These are phyloP conservation scores for Musca domestica DNA, from an alignment of 1,140 invertebrate species.

Conservation along the genomic window DNA sequence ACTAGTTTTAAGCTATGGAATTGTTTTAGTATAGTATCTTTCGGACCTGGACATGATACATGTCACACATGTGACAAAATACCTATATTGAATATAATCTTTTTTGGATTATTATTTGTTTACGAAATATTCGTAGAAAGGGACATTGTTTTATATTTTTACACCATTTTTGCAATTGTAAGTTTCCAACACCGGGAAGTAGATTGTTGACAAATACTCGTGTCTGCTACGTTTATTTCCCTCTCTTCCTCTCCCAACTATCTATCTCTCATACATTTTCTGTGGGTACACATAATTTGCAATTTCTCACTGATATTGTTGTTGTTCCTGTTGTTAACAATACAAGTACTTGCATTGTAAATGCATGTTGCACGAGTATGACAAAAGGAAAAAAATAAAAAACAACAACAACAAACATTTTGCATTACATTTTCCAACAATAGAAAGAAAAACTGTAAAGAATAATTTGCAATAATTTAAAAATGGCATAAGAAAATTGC, in stretches of 20 bases:
- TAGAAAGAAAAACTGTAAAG: neutral
- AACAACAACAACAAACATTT: neutral
- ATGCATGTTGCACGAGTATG: neutral
- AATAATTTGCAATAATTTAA: slow-evolving; percentile 12
- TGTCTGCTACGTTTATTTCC: too few relatives aligned
- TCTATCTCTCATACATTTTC: too few relatives aligned
- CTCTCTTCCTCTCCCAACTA: too few relatives aligned
- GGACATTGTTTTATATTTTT: too few relatives aligned
- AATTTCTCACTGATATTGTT: slow-evolving; percentile 9
- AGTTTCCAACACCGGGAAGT: too few relatives aligned
- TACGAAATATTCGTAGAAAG: neutral
- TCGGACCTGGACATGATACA: too few relatives aligned
- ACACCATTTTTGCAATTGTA: too few relatives aligned
- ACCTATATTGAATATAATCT: neutral
- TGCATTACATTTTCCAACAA: too few relatives aligned
- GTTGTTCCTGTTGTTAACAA: neutral
- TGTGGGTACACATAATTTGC: slow-evolving; percentile 9
- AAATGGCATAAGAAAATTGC: slow-evolving; percentile 2
- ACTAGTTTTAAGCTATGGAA: too few relatives aligned
- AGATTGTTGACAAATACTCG: too few relatives aligned
- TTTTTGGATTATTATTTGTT: neutral
- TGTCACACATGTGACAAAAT: neutral
- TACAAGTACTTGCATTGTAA: too few relatives aligned
- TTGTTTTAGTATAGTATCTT: too few relatives aligned
- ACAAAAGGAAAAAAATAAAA: neutral